These are phyloP conservation scores for Agriopis leucophaearia DNA, from an alignment of 2,888 invertebrate genomes.

Conservation along the genomic window DNA sequence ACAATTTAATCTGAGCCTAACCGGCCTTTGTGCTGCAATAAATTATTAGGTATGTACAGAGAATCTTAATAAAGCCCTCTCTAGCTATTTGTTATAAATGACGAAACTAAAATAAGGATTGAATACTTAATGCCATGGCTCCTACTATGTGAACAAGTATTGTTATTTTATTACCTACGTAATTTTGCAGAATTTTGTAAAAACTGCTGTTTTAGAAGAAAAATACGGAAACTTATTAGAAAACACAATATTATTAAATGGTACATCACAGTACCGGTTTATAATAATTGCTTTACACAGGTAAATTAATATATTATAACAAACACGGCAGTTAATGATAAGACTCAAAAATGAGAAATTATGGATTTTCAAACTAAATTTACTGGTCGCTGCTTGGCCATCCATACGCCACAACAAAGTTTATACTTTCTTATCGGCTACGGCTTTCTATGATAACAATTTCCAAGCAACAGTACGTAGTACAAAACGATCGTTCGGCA, in stretches of 20 bases:
- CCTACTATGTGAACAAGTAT: conserved; percentile 46
- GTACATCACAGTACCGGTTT: no score
- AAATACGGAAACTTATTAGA: neutral
- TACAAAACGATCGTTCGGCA: conserved; percentile 27
- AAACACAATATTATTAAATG: no score
- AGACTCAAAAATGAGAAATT: no score
- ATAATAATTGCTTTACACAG: no score
- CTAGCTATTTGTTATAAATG: conserved; percentile 79
- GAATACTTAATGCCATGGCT: conserved; percentile 72
- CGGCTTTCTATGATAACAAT: neutral
- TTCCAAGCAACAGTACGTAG: conserved; percentile 5
- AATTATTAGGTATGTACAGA: conserved; percentile 75
- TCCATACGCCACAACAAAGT: neutral
- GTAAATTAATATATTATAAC: no score
- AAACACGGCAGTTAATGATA: no score
- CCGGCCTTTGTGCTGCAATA: conserved; percentile 62
- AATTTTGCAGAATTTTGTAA: neutral
- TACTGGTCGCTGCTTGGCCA: neutral
- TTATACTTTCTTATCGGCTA: neutral
- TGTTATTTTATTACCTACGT: neutral
- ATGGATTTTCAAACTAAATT: neutral
- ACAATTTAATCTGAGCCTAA: conserved; percentile 74
- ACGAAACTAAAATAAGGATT: conserved; percentile 78
- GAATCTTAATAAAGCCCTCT: conserved; percentile 80
- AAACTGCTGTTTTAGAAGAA: neutral